phyloP scores from a whole-genome alignment of 2,113 vertebrate species.

The Lipophrys pholis region DNA sequence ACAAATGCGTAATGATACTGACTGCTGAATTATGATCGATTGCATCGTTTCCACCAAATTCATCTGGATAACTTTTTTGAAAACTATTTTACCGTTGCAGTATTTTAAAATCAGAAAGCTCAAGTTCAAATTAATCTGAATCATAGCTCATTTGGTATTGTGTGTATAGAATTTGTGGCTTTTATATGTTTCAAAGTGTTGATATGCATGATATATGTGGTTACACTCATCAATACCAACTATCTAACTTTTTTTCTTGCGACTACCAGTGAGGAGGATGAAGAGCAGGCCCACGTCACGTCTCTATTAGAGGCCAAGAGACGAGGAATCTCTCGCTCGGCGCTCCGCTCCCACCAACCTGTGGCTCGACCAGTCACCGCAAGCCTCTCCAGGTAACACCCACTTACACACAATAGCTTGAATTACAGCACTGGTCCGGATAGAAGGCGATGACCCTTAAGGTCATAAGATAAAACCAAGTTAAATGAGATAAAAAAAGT shows the following conservation, averaged over 20 bases:
- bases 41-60: no score
- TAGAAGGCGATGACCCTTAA: no score
- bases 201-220: no score
- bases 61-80: no score
- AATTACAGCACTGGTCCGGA: no score
- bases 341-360: constrained; percentile 93
- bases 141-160: not conserved
- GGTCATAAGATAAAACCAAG: no score
- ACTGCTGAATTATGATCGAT: no score
- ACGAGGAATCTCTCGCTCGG: constrained; percentile 91
- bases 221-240: no score
- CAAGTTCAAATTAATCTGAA: no score
- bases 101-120: not conserved
- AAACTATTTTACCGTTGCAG: not conserved
- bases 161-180: not conserved
- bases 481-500: no score
- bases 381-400: constrained; percentile 87
- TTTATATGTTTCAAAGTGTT: not conserved
- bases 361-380: constrained; percentile 91
- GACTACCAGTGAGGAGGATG: constrained; percentile 70
- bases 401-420: not conserved
- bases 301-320: constrained; percentile 89
- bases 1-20: not conserved
- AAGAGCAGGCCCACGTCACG: constrained; percentile 77
- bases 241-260: not conserved